phyloP scores from a whole-genome alignment of 2,888 invertebrate species.

The Diaperis boleti region DNA sequence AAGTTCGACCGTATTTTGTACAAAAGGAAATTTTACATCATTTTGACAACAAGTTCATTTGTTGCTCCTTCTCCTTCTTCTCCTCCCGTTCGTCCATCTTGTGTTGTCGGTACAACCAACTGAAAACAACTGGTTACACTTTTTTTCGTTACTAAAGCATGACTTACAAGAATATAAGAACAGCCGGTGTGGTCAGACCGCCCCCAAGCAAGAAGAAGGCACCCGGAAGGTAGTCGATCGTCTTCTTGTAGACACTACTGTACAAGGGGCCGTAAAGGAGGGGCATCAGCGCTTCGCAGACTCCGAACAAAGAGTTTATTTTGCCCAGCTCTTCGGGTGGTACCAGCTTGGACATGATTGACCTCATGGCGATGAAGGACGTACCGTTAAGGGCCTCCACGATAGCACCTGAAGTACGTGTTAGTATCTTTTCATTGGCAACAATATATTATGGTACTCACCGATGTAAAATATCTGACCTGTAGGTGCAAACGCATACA shows the following conservation, averaged over 20 bases:
- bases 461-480: constrained; percentile 60
- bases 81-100: constrained; percentile 57
- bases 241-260: constrained; percentile 56
- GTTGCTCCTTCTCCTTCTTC: constrained; percentile 32
- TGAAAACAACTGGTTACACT: too few species aligned
- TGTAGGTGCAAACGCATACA: constrained; percentile 61
- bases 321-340: constrained; percentile 72
- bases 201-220: constrained; percentile 58
- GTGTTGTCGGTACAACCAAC: constrained; percentile 65
- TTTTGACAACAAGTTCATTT: constrained; percentile 16
- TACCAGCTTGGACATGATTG: constrained; percentile 71
- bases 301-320: constrained; percentile 64
- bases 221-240: constrained; percentile 58
- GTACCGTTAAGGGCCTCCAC: constrained; percentile 67
- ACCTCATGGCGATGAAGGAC: constrained; percentile 70
- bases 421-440: too few species aligned
- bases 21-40: too few species aligned
- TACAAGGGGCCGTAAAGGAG: constrained; percentile 62
- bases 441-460: too few species aligned
- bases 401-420: constrained; percentile 65
- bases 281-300: constrained; percentile 59
- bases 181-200: constrained; percentile 55
- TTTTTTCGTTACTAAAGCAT: too few species aligned
- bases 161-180: constrained; percentile 58
- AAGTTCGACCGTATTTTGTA: too few species aligned